A percentile compares a stretch with the other conserved stretches of the same genome.
phyloP scores from a whole-genome alignment of 2,113 vertebrate genomes.

The Nettapus auritus region DNA sequence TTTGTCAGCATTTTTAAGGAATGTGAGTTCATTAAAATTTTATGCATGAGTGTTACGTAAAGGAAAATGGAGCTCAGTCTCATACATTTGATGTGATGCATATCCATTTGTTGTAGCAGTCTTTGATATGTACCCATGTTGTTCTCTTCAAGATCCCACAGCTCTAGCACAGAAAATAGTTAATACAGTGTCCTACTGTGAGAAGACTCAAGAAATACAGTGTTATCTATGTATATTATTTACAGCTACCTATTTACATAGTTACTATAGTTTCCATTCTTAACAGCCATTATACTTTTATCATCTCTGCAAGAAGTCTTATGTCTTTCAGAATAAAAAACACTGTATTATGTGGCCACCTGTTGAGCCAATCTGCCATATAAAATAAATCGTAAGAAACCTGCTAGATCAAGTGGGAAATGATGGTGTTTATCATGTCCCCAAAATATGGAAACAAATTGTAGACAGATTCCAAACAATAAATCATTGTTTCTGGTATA shows the following conservation, averaged over 20 bases:
- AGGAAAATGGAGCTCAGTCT: background rate
- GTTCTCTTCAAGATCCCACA: background rate
- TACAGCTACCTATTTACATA: conserved; percentile 5
- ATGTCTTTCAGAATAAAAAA: conserved; percentile 19
- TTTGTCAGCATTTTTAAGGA: background rate
- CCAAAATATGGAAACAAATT: background rate
- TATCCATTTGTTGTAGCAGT: background rate
- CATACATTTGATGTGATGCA: background rate
- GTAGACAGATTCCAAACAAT: background rate
- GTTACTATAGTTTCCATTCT: background rate
- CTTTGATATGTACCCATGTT: background rate
- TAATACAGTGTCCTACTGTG: background rate
- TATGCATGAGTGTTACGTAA: background rate
- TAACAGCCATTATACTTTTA: background rate
- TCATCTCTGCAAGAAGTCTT: conserved; percentile 22
- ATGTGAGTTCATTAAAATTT: background rate
- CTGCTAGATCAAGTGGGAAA: background rate
- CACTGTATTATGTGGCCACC: background rate
- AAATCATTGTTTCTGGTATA: background rate
- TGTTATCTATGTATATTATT: conserved; percentile 24
- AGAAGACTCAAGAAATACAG: background rate
- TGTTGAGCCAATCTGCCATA: conserved; percentile 15
- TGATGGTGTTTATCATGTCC: background rate
- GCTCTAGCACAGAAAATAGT: background rate
- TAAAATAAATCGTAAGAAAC: background rate